A percentile compares a stretch with the other conserved stretches of the same genome.
Conservation (phyloP, 2,888 invertebrate genomes). For the Osmoderma eremita region DNA sequence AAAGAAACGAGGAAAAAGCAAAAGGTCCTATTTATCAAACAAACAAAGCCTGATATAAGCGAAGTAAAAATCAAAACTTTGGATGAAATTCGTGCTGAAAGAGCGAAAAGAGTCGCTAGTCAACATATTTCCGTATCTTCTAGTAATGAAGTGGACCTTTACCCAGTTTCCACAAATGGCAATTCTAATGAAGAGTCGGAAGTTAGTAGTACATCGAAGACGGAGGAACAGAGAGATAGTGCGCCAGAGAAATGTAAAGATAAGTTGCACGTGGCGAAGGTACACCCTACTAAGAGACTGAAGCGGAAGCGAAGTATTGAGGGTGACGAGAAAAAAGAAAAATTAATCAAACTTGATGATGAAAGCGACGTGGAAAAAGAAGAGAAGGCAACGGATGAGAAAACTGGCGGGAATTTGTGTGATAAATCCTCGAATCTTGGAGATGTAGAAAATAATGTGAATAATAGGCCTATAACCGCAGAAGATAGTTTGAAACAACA, state of each 20-base stretch:
- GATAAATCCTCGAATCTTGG: conserved; percentile 6
- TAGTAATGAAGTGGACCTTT: conserved; percentile 35
- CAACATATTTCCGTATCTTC: conserved; percentile 41
- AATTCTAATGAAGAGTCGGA: conserved; percentile 49
- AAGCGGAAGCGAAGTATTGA: conserved; percentile 29
- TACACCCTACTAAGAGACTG: conserved; percentile 37
- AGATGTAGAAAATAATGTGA: conserved; percentile 3
- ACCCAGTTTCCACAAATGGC: background rate
- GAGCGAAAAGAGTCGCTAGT: conserved; percentile 44
- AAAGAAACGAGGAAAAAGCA: conserved; percentile 40
- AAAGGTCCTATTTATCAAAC: conserved; percentile 38
- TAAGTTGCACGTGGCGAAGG: conserved; percentile 32
- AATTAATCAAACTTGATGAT: conserved; percentile 17
- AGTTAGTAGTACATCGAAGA: conserved; percentile 55
- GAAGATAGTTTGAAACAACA: background rate
- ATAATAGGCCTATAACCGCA: background rate
- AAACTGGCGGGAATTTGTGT: conserved; percentile 11
- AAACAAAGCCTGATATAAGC: conserved; percentile 43
- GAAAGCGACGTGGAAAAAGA: conserved; percentile 2
- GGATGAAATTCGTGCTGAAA: conserved; percentile 62
- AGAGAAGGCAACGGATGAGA: conserved; percentile 9
- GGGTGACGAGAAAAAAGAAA: conserved; percentile 19
- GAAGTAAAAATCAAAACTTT: conserved; percentile 62
- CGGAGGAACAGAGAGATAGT: conserved; percentile 11
- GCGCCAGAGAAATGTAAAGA: conserved; percentile 23